These are phyloP conservation scores for Meteorus colon DNA, from an alignment of 2,888 invertebrate species.

Conservation along the genomic window DNA sequence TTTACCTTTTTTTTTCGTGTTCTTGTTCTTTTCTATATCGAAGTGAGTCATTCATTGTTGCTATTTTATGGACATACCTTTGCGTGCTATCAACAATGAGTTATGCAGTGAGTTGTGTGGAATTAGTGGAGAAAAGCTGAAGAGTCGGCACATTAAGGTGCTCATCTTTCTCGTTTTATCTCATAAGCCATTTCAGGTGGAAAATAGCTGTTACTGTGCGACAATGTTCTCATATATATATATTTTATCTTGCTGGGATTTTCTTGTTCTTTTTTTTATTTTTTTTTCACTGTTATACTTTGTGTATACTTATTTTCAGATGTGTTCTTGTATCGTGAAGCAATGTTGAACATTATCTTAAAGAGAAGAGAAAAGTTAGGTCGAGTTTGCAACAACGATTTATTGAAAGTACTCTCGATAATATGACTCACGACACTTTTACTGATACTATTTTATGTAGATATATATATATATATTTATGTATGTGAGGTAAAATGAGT, in stretches of 20 bases:
- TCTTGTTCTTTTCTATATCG: neutral
- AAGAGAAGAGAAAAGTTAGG: neutral
- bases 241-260: too few species aligned
- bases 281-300: neutral
- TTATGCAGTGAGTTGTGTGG: neutral
- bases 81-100: neutral
- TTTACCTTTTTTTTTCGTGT: neutral
- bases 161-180: too few species aligned
- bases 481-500: neutral
- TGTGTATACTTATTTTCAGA: neutral
- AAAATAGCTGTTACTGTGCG: too few species aligned
- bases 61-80: neutral
- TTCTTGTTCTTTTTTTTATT: neutral
- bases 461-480: neutral
- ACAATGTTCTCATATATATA: too few species aligned
- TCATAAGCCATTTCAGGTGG: too few species aligned
- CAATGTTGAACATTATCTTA: conserved; percentile 16
- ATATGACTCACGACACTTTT: conserved; percentile 20
- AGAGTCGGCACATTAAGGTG: neutral
- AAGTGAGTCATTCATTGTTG: neutral
- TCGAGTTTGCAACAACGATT: conserved; percentile 34
- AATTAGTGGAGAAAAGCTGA: neutral
- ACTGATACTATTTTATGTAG: conserved; percentile 6
- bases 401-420: conserved; percentile 41
- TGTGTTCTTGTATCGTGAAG: neutral